Conservation (phyloP, 1,140 invertebrate genomes). For the Drosophila biarmipes region DNA sequence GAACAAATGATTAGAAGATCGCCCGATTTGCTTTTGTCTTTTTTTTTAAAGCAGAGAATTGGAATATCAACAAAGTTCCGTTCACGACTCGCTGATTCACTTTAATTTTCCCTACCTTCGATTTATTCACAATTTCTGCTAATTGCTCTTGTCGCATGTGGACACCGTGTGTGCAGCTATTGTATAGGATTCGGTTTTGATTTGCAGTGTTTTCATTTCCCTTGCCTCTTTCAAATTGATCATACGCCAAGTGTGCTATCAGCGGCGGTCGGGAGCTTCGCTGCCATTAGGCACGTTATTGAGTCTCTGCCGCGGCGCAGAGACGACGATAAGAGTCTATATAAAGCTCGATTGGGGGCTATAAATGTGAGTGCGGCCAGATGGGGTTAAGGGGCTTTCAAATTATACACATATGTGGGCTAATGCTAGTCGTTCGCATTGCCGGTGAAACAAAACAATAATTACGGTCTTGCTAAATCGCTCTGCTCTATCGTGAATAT, state of each 20-base stretch:
- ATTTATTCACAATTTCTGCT: slow-evolving; percentile 14
- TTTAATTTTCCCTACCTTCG: slow-evolving; percentile 34
- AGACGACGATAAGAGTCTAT: slow-evolving; percentile 56
- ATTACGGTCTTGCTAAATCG: slow-evolving; percentile 48
- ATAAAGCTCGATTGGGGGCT: slow-evolving; percentile 45
- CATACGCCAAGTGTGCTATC: slow-evolving; percentile 54
- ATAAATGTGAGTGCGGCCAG: slow-evolving; percentile 21
- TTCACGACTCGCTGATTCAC: slow-evolving; percentile 70
- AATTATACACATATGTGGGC: slow-evolving; percentile 57
- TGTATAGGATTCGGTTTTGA: slow-evolving; percentile 48
- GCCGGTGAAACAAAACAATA: slow-evolving; percentile 42
- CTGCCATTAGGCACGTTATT: slow-evolving; percentile 74
- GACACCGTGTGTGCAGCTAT: slow-evolving; percentile 30
- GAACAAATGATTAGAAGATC: too few species aligned
- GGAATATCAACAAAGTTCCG: slow-evolving; percentile 11
- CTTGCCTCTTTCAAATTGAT: slow-evolving; percentile 38
- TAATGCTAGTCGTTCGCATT: slow-evolving; percentile 52
- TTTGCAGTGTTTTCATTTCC: slow-evolving; percentile 26
- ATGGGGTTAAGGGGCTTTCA: slow-evolving; percentile 32
- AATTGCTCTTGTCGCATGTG: slow-evolving; percentile 47
- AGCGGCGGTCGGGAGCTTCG: slow-evolving; percentile 28
- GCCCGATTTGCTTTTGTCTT: too few species aligned
- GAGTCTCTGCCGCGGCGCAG: slow-evolving; percentile 41
- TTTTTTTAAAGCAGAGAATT: not conserved
- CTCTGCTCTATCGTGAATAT: slow-evolving; percentile 13